Evolutionary conservation across 1,140 invertebrate genomes (phyloP).

Genomic region (Ylistrum balloti): DNA sequence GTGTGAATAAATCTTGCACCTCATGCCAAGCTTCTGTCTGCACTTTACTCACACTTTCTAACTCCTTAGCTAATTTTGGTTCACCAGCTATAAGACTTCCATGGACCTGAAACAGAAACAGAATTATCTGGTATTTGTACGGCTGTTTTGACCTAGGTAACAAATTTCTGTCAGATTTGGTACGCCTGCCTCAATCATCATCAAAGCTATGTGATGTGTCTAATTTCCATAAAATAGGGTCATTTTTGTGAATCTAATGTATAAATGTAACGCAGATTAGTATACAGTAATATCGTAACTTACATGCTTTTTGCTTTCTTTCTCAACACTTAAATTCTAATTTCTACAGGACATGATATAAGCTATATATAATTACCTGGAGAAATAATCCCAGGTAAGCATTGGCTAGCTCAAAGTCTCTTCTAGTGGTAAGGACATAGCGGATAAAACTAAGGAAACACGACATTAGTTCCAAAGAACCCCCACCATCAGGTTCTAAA

Average conservation of each 20-base stretch:
- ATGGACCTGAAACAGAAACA: slow-evolving; percentile 84
- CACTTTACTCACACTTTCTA: slow-evolving; percentile 85
- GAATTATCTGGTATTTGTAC: neutral
- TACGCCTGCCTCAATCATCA: too few species aligned
- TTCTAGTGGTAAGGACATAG: slow-evolving; percentile 88
- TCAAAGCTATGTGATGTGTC: too few species aligned
- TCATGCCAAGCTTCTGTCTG: slow-evolving; percentile 87
- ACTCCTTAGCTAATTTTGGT: slow-evolving; percentile 84
- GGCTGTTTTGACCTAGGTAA: too few species aligned
- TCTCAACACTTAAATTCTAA: too few species aligned
- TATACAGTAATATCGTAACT: too few species aligned
- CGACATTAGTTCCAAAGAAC: slow-evolving; percentile 87
- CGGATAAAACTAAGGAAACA: slow-evolving; percentile 92
- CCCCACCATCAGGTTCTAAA: slow-evolving; percentile 88
- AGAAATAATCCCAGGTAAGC: slow-evolving; percentile 96
- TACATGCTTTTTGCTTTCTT: too few species aligned
- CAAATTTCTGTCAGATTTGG: too few species aligned
- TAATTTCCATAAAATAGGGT: too few species aligned
- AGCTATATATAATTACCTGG: slow-evolving; percentile 85
- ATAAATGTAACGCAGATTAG: too few species aligned
- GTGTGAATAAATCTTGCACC: slow-evolving; percentile 88
- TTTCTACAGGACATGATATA: too few species aligned
- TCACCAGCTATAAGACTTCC: slow-evolving; percentile 86
- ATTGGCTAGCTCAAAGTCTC: slow-evolving; percentile 95
- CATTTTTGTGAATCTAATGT: too few species aligned